Conservation (phyloP, 2,888 invertebrate species). For the Poecilus cupreus region DNA sequence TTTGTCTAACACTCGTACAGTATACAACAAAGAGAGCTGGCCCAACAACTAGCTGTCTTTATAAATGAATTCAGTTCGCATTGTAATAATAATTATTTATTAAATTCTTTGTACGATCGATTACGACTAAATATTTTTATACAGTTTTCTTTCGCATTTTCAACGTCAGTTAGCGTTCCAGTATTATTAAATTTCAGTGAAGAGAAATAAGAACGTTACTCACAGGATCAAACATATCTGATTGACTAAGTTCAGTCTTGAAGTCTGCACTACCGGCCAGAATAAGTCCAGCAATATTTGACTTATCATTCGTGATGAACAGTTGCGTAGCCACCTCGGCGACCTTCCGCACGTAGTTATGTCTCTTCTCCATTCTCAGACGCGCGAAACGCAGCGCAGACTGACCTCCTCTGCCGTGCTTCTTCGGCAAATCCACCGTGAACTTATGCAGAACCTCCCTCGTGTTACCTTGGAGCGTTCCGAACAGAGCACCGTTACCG, state of each 20-base stretch:
- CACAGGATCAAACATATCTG: slow-evolving; percentile 99
- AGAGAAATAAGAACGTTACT: background rate
- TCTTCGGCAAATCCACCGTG: slow-evolving; percentile 98
- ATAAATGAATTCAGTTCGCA: too few relatives aligned
- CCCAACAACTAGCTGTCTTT: too few relatives aligned
- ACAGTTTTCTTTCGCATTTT: too few relatives aligned
- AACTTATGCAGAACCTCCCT: slow-evolving; percentile 95
- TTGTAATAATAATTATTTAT: too few relatives aligned
- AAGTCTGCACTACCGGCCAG: slow-evolving; percentile 99
- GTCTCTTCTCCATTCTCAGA: slow-evolving; percentile 99
- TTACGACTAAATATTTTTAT: too few relatives aligned
- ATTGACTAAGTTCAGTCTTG: slow-evolving; percentile 99
- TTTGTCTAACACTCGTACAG: too few relatives aligned
- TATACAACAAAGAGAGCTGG: too few relatives aligned
- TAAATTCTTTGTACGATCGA: too few relatives aligned
- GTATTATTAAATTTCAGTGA: too few relatives aligned
- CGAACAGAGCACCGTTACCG: slow-evolving; percentile 99
- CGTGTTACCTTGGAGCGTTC: slow-evolving; percentile 97
- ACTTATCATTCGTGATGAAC: slow-evolving; percentile 98
- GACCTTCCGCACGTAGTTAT: slow-evolving; percentile 99
- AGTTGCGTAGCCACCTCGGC: slow-evolving; percentile 97
- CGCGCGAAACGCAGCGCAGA: slow-evolving; percentile 99
- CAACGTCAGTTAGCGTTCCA: too few relatives aligned
- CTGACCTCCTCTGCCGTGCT: slow-evolving; percentile 99
- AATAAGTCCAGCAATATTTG: slow-evolving; percentile 97